Evolutionary conservation across 2,113 vertebrate genomes (phyloP), one percentile per base, ranked within the genome.

Genomic region (Thamnophis sirtalis): DNA sequence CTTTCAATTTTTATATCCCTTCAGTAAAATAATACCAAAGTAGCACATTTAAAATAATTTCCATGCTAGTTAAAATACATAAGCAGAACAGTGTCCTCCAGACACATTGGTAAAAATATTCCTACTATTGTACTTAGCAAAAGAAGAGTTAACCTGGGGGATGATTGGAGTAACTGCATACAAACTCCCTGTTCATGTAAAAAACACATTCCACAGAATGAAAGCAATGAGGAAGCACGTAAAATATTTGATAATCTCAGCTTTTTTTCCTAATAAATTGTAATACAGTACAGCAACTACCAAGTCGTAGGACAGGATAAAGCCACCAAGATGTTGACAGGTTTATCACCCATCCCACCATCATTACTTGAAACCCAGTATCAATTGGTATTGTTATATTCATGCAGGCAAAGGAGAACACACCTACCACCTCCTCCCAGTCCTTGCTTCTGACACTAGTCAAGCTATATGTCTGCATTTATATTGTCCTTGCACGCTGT

Each of bases 261-360:
- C 0, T 0, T 26, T 38, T 55, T 55, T 51, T 24, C 68, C 55
- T 53, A 95, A 84, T 93, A 95, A 94, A 94, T 96, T 19, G 49
- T 33, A 49, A 85, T 85, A 85, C 0, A 96, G 92, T 85, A 85
- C 0, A 96, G 93, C 95, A 92, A 94, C 92, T 94, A 95, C 93
- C 91, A 95, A 96, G 94, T 93, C 92, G 91, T 96, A 96, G 94
- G 95, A 96, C 93, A 96, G 97, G 96, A 92, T 84, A 21, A 94
- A 95, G 95, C 93, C 94, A 96, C 95, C 95, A 95, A 97, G 95
- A 92, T 96, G 94, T 96, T 33, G 68, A 33, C 11, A 73, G 28
- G 68, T 73, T 33, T 73, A 73, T 73, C 33, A 51, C 10, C 26
- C 10, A 9, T 2, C 84, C 84, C 84, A 49, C 22, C 22, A 49